phyloP scores from a whole-genome alignment of 2,113 vertebrate genomes.

The Nothobranchius kuhntae region DNA sequence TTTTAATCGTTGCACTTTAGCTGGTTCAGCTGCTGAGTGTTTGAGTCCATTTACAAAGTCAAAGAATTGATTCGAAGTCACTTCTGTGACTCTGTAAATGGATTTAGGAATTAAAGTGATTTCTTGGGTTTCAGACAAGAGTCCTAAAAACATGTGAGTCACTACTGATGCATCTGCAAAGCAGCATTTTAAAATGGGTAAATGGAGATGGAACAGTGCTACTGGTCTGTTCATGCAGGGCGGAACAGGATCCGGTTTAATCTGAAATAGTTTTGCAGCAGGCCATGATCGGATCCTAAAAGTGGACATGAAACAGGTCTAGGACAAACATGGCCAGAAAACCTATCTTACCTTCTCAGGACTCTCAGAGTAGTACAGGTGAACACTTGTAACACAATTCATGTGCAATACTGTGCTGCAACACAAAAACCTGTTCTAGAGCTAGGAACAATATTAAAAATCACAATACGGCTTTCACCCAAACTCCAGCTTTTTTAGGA shows the following conservation, averaged over 20 bases:
- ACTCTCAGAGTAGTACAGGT: neutral
- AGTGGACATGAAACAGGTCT: too few relatives aligned
- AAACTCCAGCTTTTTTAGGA: neutral
- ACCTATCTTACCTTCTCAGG: neutral
- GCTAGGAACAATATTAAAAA: neutral
- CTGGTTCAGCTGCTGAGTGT: constrained; percentile 54
- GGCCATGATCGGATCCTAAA: neutral
- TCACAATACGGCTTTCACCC: too few relatives aligned
- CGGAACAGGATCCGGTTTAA: neutral
- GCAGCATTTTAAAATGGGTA: constrained; percentile 24
- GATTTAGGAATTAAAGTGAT: constrained; percentile 19
- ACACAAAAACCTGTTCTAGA: neutral
- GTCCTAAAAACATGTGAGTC: constrained; percentile 15
- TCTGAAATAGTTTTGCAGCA: neutral
- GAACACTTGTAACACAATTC: neutral
- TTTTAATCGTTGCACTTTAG: constrained; percentile 61
- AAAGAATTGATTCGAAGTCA: constrained; percentile 23
- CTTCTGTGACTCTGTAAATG: constrained; percentile 7
- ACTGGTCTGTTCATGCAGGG: constrained; percentile 4
- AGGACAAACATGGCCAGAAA: neutral
- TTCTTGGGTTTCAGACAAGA: constrained; percentile 4
- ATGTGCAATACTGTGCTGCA: neutral
- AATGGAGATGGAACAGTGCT: constrained; percentile 11
- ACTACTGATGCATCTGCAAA: constrained; percentile 19
- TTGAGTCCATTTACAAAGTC: constrained; percentile 26